phyloP scores from a whole-genome alignment of 2,113 vertebrate species.

The Salvelinus sp. region DNA sequence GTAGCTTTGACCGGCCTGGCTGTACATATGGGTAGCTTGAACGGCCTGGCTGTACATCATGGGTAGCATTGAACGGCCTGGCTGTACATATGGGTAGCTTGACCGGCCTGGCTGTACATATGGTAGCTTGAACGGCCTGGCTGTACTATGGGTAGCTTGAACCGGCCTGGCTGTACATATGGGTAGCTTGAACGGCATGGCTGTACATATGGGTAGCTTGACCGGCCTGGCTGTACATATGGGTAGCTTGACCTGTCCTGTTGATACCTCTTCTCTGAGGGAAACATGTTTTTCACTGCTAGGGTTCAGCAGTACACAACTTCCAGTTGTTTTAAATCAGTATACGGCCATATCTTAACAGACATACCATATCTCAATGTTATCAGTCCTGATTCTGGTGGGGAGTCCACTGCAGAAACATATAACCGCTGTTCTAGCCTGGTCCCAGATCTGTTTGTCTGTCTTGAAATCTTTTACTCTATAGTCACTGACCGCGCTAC shows the following conservation, averaged over 20 bases:
- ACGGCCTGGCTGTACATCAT: constrained; percentile 34
- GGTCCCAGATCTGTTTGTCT: too few relatives aligned
- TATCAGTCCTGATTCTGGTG: too few relatives aligned
- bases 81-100: constrained; percentile 26
- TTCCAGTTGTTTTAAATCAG: too few relatives aligned
- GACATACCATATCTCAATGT: too few relatives aligned
- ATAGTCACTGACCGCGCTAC: too few relatives aligned
- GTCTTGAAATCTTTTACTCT: too few relatives aligned
- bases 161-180: constrained; percentile 31
- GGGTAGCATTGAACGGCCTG: background rate
- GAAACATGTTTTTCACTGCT: constrained; percentile 64
- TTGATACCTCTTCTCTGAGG: constrained; percentile 7
- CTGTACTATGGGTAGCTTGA: constrained; percentile 19
- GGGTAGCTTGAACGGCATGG: background rate
- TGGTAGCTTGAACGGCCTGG: constrained; percentile 45
- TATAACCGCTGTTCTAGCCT: too few relatives aligned
- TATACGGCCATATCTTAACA: too few relatives aligned
- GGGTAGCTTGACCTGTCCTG: constrained; percentile 47
- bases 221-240: constrained; percentile 33
- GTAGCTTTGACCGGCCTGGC: constrained; percentile 36
- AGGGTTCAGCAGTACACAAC: too few relatives aligned
- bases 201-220: constrained; percentile 27
- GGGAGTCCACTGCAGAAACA: too few relatives aligned
- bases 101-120: constrained; percentile 33
- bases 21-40: constrained; percentile 52